Base-by-base conservation (phyloP, 2,113 vertebrate species). In the Eulemur rufifrons region DNA sequence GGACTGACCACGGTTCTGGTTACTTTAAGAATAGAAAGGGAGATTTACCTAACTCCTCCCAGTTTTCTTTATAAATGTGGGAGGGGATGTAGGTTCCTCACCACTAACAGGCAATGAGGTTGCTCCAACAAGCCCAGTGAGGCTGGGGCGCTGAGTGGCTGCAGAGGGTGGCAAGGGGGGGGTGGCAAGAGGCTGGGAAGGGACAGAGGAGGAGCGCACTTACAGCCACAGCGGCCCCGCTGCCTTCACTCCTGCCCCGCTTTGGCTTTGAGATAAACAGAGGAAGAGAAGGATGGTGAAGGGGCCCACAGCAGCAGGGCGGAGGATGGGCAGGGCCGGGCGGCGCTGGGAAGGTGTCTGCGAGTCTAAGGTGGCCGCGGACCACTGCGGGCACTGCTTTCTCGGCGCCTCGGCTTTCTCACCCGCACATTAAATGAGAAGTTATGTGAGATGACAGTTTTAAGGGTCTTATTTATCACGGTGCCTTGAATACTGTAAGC, bases 341-440 rank as follows among this genome's bases (percentile, higher is more conserved):
- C 6, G 32, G 13, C 0, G 0, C 6, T 5, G 29, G 32, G 32
- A 34, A 15, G 29, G 63, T 11, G 3, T 63, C 59, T 6, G 9
- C 8, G 69, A 5, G 29, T 42, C 29, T n/a, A 2, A 17, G 64
- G 17, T 18, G 63, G 21, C n/a, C 37, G 0, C 0, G 5, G 15
- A 39, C 20, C 0, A 9, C 59, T 27, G 59, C 25, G 4, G 12
- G 32, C 3, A 0, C 32, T n/a, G 54, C 64, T 0, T 69, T 34
- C 47, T 54, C 8, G 34, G 42, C 4, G 5, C 29, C 47, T 59
- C 42, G 20, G 18, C 56, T 50, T 66, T 68, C 89, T 93, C 61
- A 4, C 42, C 45, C n/a, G 27, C 2, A 73, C 27, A 0, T 37
- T 13, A 15, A 39, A 23, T 2, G 12, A 29, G 54, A 50, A 54